Evolutionary conservation across 2,797 vertebrate species (phyloP), one percentile per base, ranked within the genome.

Genomic region (Tragelaphus oryx): DNA sequence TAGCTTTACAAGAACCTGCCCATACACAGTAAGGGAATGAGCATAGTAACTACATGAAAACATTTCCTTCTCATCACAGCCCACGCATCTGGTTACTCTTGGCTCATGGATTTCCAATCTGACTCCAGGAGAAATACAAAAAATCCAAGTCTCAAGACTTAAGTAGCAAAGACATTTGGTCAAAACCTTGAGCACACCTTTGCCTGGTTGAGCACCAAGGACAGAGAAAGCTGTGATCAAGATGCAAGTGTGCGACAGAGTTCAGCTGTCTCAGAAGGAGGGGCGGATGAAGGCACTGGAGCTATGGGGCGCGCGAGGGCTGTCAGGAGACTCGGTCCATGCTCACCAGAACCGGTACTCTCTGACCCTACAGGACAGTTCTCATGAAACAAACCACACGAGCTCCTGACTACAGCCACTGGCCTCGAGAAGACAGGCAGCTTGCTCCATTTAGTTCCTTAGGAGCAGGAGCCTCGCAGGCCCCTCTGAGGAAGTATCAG

Each of bases 251-350:
- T 46, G 80, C 28, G 3, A 75, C 24, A 46, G 11, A 44, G 14
- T 14, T 57, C 52, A 28, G 13, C 33, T 55, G 10, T 4, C 8
- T 33, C 54, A 24, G 54, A 28, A 76, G 20, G 0, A n/a, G 62
- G 44, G 24, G 48, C 75, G 17, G n/a, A 74, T 1, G 3, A 10
- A 3, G 1, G 9, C 1, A 0, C 13, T 12, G 37, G 37, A 10
- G 37, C 41, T 4, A 5, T 0, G 16, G 33, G 6, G 6, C 17
- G 9, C 2, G 6, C 16, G 87, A 26, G n/a, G 41, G 9, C 2
- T 28, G 0, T 13, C 76, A 5, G 8, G 22, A 82, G 20, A 46
- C 26, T 1, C 17, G 2, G 44, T 74, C n/a, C 26, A 0, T 28
- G 41, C n/a, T 24, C 71, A 33, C 12, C 62, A 60, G 20, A 48